Percentiles rank a stretch among this genome's conserved stretches.
These are phyloP conservation scores for Centropristis striata DNA, from an alignment of 2,113 vertebrate species.

Conservation along the genomic window DNA sequence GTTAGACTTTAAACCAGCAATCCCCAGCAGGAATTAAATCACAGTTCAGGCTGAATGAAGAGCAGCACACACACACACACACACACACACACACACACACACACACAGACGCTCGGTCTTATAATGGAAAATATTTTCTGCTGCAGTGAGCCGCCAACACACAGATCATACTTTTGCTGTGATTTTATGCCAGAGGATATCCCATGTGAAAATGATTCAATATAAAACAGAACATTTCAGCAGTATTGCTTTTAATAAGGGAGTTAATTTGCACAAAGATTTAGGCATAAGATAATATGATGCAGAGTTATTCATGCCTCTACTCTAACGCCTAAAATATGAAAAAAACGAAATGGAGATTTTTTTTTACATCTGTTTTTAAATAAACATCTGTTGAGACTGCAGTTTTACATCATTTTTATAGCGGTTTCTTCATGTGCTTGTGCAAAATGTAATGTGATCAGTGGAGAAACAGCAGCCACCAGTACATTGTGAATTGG, in stretches of 20 bases:
- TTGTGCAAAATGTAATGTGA: background rate
- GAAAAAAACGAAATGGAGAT: background rate
- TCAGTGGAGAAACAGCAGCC: background rate
- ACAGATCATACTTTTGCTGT: background rate
- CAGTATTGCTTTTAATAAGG: background rate
- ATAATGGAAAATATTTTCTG: conserved; percentile 19
- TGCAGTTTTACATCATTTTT: background rate
- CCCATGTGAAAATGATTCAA: background rate
- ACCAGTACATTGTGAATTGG: background rate
- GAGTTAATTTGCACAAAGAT: background rate
- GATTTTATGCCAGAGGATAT: conserved; percentile 7
- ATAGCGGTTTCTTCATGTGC: too few relatives aligned
- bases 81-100: conserved; percentile 19
- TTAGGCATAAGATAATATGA: background rate
- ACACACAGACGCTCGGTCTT: conserved; percentile 19
- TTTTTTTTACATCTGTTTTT: background rate
- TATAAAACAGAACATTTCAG: background rate
- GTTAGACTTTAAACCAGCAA: conserved; percentile 36
- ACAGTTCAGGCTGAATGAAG: conserved; percentile 27
- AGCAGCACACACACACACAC: conserved; percentile 22
- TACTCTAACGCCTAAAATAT: background rate
- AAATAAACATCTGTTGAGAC: background rate
- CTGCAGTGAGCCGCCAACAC: conserved; percentile 5
- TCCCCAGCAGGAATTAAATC: conserved; percentile 45
- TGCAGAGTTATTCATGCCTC: background rate